Percentiles rank a stretch among this genome's conserved stretches.
phyloP scores from a whole-genome alignment of 35 echinoderm and acorn worm genomes.

The Eucidaris tribuloides region DNA sequence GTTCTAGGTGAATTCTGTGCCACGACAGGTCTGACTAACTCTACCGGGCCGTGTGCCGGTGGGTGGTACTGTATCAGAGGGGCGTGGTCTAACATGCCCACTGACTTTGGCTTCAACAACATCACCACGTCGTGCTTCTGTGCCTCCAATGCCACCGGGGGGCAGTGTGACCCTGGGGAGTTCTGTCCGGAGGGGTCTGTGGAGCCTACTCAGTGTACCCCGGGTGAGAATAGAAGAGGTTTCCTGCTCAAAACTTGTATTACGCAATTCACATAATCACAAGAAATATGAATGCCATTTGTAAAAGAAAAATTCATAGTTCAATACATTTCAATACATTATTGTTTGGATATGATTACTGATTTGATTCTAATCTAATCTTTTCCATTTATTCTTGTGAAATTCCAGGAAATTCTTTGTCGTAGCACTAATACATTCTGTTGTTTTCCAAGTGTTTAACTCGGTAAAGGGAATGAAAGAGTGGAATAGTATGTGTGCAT shows the following conservation, averaged over 20 bases:
- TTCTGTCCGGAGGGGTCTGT: constrained; percentile 85
- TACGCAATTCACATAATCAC: not conserved
- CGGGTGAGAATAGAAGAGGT: constrained; percentile 25
- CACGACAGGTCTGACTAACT: constrained; percentile 49
- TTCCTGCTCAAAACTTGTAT: not conserved
- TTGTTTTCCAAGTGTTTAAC: too few relatives aligned
- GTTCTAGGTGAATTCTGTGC: constrained; percentile 77
- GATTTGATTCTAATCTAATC: too few relatives aligned
- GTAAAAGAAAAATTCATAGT: too few relatives aligned
- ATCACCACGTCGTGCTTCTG: constrained; percentile 87
- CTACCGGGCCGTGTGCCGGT: constrained; percentile 67
- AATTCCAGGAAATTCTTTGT: too few relatives aligned
- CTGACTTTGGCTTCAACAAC: constrained; percentile 83
- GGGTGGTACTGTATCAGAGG: constrained; percentile 97
- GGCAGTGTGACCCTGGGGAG: constrained; percentile 86
- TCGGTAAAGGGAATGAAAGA: too few relatives aligned
- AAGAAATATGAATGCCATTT: too few relatives aligned
- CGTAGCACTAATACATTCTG: too few relatives aligned
- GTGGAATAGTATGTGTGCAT: too few relatives aligned
- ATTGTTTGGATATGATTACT: not conserved
- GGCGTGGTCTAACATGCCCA: constrained; percentile 86
- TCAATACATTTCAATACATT: too few relatives aligned
- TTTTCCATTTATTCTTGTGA: too few relatives aligned
- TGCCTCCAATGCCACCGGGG: constrained; percentile 79
- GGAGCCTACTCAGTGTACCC: constrained; percentile 77